Conservation (phyloP, 1,140 invertebrate species). For the Branchinecta lindahli region DNA sequence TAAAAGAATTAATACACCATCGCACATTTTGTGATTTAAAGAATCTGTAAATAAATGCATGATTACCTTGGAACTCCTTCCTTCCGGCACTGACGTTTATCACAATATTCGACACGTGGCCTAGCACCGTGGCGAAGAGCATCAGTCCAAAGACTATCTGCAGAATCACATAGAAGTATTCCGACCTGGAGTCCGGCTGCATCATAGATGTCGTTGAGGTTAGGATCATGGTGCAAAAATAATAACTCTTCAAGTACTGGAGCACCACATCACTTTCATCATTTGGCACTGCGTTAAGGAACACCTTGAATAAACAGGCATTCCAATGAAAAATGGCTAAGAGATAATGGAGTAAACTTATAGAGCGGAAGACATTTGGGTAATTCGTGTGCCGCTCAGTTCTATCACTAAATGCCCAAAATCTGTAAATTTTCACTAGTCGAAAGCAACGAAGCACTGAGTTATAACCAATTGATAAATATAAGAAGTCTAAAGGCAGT, state of each 20-base stretch:
- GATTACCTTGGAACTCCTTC: constrained; percentile 89
- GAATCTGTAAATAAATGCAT: background rate
- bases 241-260: constrained; percentile 92
- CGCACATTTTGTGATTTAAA: background rate
- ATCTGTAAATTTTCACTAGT: constrained; percentile 92
- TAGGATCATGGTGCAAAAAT: constrained; percentile 90
- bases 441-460: constrained; percentile 91
- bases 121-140: constrained; percentile 77
- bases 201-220: constrained; percentile 63
- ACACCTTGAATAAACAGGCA: constrained; percentile 90
- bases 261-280: constrained; percentile 68
- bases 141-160: constrained; percentile 78
- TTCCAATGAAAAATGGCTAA: constrained; percentile 99
- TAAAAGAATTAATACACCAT: background rate
- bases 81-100: constrained; percentile 82
- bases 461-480: constrained; percentile 94
- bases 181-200: constrained; percentile 65
- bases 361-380: constrained; percentile 86
- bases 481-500: constrained; percentile 91
- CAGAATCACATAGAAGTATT: constrained; percentile 76
- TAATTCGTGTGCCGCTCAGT: constrained; percentile 97
- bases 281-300: constrained; percentile 56
- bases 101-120: constrained; percentile 88
- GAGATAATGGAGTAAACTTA: constrained; percentile 86
- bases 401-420: constrained; percentile 96